These are phyloP conservation scores for Megaceryle alcyon DNA, from an alignment of 2,797 vertebrate species.

Conservation along the genomic window DNA sequence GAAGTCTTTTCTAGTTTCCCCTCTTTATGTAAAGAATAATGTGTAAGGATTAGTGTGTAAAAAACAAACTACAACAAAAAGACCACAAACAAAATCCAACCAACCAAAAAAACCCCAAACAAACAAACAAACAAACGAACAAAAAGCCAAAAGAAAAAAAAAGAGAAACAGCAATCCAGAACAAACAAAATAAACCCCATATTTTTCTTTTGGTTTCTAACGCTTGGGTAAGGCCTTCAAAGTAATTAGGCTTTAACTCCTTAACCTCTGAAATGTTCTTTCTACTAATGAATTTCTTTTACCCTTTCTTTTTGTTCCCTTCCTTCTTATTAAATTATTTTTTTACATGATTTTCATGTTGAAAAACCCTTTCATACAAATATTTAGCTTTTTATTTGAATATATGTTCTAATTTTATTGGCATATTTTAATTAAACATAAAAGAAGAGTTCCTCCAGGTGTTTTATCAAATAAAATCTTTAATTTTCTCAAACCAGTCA, in stretches of 20 bases:
- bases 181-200: too few relatives aligned
- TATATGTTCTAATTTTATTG: background rate
- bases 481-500: background rate
- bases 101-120: too few relatives aligned
- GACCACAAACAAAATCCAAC: too few relatives aligned
- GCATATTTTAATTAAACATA: background rate
- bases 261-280: background rate
- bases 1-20: background rate
- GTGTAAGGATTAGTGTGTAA: background rate
- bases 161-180: too few relatives aligned
- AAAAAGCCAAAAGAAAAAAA: too few relatives aligned
- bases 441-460: background rate
- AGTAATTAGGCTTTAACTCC: background rate
- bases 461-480: background rate
- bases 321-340: background rate
- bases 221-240: background rate
- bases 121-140: too few relatives aligned
- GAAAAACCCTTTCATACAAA: background rate
- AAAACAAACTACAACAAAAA: background rate
- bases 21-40: background rate
- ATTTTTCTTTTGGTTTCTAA: background rate
- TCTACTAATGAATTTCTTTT: background rate
- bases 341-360: background rate
- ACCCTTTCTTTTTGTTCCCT: background rate
- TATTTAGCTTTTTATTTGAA: background rate